Base-by-base conservation (phyloP, 2,888 invertebrate genomes). In the Nemoura dubitans region DNA sequence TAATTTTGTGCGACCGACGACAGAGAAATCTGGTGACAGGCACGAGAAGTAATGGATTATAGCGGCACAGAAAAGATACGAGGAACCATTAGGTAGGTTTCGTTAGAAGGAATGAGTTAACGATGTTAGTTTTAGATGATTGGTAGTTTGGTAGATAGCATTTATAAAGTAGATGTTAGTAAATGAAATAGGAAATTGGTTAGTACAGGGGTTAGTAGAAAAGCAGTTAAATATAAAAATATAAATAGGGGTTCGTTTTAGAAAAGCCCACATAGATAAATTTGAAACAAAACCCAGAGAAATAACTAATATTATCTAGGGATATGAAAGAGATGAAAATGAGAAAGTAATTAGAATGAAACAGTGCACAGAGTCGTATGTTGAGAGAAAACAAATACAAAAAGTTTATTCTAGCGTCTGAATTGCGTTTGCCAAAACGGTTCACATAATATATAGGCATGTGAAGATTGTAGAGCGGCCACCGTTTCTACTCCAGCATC, bases 351-450 rank as follows among this genome's bases (percentile, higher is more conserved):
- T n/a, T n/a, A n/a, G n/a, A n/a, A n/a, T n/a, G n/a, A n/a, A n/a
- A n/a, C n/a, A 59, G 59, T 59, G 59, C 59, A 59, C 59, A 59
- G 3, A 36, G 59, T 59, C 59, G 59, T 21, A 21, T 59, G n/a
- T n/a, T 14, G 59, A 59, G n/a, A 7, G 21, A 78, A 78, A 78
- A 78, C 78, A 78, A 78, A 1, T 78, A 78, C 28, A 78, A 78
- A 27, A 78, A 29, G 3, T 77, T 77, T 7, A 78, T 10, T 14
- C 28, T 78, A 78, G 14, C 78, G 2, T 78, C 28, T 59, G 21
- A 1, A 3, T 59, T 59, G 59, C n/a, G n/a, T n/a, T n/a, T n/a
- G n/a, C 59, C 59, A 59, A n/a, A 59, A 21, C 21, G 14, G 59
- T 59, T 21, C 59, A 59, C 59, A 6, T 36, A 36, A n/a, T n/a